A percentile compares a stretch with the other conserved stretches of the same genome.
Evolutionary conservation across 2,888 invertebrate genomes (phyloP).

Genomic region (Andricus quercusramuli): DNA sequence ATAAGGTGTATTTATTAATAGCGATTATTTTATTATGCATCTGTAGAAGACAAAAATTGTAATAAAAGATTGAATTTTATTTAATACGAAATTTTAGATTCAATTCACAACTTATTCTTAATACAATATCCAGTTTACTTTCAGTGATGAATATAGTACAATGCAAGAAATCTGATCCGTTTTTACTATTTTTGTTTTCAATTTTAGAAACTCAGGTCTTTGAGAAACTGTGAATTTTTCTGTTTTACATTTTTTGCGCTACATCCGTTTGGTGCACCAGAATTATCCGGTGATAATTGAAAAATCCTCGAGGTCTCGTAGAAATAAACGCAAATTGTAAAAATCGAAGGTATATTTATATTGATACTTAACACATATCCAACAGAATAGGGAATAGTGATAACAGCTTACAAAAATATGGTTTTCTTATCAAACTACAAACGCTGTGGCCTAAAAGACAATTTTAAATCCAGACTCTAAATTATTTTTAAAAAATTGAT

Average conservation of each 20-base stretch:
- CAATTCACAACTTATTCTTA: neutral
- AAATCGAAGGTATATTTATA: constrained; percentile 62
- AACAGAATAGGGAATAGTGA: constrained; percentile 59
- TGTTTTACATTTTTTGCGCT: neutral
- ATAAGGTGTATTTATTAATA: neutral
- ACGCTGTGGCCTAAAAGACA: constrained; percentile 12
- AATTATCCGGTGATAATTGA: constrained; percentile 24
- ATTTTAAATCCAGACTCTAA: constrained; percentile 5
- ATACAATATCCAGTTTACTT: too few species aligned
- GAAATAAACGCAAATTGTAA: constrained; percentile 35
- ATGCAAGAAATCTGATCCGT: neutral
- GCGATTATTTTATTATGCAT: neutral
- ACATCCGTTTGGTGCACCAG: neutral
- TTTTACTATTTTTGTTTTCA: neutral
- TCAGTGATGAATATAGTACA: neutral
- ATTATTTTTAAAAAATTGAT: neutral
- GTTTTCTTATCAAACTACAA: constrained; percentile 46
- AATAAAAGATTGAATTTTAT: neutral
- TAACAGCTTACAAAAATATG: constrained; percentile 54
- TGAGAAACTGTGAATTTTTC: neutral
- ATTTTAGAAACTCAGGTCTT: neutral
- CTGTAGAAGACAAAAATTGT: neutral
- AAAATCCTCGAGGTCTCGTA: constrained; percentile 31
- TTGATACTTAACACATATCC: constrained; percentile 71
- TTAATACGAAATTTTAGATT: neutral